These are phyloP conservation scores for Drosophila leonis DNA, from an alignment of 2,888 invertebrate species.

Conservation along the genomic window DNA sequence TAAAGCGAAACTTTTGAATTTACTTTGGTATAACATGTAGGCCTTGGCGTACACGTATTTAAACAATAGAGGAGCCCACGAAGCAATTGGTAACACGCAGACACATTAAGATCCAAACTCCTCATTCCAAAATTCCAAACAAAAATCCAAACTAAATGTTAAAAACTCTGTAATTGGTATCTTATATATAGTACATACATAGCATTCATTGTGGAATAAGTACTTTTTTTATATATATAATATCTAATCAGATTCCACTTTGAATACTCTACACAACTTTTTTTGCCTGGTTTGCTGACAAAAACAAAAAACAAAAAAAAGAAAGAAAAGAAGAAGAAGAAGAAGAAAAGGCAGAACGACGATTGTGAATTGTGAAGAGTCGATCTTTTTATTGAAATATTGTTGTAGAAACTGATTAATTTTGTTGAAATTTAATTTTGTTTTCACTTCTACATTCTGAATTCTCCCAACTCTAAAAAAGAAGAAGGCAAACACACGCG, in stretches of 20 bases:
- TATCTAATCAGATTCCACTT: slow-evolving; percentile 19
- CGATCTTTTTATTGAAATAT: slow-evolving; percentile 27
- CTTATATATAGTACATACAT: slow-evolving; percentile 5
- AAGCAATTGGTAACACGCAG: slow-evolving; percentile 18
- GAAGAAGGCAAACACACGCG: slow-evolving; percentile 1
- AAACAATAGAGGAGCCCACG: slow-evolving; percentile 16
- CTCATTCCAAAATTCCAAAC: slow-evolving; percentile 62
- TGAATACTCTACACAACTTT: slow-evolving; percentile 14
- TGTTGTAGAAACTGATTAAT: slow-evolving; percentile 68
- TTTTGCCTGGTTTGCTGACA: slow-evolving; percentile 55
- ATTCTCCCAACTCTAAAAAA: slow-evolving; percentile 20
- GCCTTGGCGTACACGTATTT: slow-evolving; percentile 36
- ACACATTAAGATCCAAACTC: slow-evolving; percentile 45
- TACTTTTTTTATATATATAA: slow-evolving; percentile 10
- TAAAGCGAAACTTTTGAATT: slow-evolving; percentile 59
- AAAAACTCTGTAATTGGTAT: slow-evolving; percentile 14
- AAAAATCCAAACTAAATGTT: slow-evolving; percentile 40
- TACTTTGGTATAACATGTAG: slow-evolving; percentile 33
- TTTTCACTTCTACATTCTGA: slow-evolving; percentile 53
- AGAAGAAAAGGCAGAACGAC: slow-evolving; percentile 4
- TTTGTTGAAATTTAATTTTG: slow-evolving; percentile 73
- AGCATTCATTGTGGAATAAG: slow-evolving; percentile 27
- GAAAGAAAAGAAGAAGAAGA: not conserved
- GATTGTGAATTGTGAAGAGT: slow-evolving; percentile 52
- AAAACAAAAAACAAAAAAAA: not conserved